Conservation (phyloP, 2,113 vertebrate genomes). For the Uropsilus gracilis region DNA sequence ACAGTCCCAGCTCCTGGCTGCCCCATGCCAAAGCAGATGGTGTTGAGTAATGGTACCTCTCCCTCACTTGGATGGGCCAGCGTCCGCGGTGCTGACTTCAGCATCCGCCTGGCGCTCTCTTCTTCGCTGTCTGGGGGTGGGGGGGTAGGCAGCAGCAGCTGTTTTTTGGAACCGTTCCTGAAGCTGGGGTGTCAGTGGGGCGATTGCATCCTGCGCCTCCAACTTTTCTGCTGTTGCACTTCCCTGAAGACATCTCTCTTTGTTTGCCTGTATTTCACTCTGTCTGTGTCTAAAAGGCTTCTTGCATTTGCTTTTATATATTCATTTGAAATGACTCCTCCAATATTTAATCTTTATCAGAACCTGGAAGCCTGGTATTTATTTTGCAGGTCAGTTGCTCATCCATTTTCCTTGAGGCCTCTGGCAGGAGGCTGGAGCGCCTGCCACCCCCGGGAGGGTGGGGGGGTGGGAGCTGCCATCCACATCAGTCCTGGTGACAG, state of each 20-base stretch:
- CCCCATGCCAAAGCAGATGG: constrained; percentile 61
- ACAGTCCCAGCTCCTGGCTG: constrained; percentile 65
- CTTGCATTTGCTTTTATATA: constrained; percentile 84
- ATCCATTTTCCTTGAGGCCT: constrained; percentile 82
- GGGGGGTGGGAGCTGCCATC: too few species aligned
- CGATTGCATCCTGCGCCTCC: not conserved
- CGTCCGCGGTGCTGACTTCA: constrained; percentile 63
- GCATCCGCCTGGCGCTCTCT: constrained; percentile 24
- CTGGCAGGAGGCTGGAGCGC: constrained; percentile 59
- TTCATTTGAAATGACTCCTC: constrained; percentile 83
- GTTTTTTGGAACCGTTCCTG: not conserved
- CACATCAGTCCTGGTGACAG: constrained; percentile 84
- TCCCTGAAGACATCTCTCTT: constrained; percentile 24
- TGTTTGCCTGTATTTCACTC: constrained; percentile 52
- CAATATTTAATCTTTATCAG: constrained; percentile 87
- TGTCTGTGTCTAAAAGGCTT: constrained; percentile 74
- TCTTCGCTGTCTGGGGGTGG: not conserved
- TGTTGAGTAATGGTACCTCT: constrained; percentile 78
- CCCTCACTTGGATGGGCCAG: constrained; percentile 67
- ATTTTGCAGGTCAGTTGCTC: constrained; percentile 85
- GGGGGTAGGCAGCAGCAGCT: not conserved
- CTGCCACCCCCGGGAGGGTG: constrained; percentile 56
- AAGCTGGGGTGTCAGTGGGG: not conserved
- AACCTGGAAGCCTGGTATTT: constrained; percentile 83
- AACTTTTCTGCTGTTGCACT: constrained; percentile 9